Conservation (phyloP, 2,113 vertebrate species). For the Drymodes brunneopygia region DNA sequence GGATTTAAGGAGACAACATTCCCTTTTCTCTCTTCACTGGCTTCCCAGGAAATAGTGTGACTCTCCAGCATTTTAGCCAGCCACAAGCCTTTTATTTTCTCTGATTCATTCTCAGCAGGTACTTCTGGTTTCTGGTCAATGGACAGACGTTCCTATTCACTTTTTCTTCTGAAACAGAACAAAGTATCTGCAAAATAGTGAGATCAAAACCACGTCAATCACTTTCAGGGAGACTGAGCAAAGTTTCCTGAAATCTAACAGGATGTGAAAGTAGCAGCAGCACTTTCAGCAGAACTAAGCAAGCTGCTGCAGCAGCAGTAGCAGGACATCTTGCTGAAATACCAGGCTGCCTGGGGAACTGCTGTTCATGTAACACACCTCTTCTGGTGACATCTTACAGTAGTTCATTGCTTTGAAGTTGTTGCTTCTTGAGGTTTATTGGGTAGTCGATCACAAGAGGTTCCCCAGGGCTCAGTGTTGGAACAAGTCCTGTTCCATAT, state of each 20-base stretch:
- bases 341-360: neutral
- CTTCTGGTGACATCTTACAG: neutral
- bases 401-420: neutral
- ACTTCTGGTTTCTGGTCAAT: neutral
- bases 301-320: neutral
- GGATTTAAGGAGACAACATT: neutral
- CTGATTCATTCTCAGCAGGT: neutral
- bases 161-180: neutral
- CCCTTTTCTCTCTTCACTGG: neutral
- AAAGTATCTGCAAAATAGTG: neutral
- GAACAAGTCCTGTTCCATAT: neutral
- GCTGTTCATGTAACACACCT: neutral
- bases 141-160: neutral
- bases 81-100: neutral
- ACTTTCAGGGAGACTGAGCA: neutral
- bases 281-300: neutral
- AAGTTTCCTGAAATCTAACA: neutral
- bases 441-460: rapidly evolving
- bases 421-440: neutral
- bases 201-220: neutral
- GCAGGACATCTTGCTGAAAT: neutral
- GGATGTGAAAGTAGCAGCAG: conserved; percentile 29
- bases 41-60: neutral
- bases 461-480: neutral
- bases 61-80: neutral